A percentile compares a stretch with the other conserved stretches of the same genome.
Conservation (phyloP, 2,888 invertebrate species). For the Athalia circularis region DNA sequence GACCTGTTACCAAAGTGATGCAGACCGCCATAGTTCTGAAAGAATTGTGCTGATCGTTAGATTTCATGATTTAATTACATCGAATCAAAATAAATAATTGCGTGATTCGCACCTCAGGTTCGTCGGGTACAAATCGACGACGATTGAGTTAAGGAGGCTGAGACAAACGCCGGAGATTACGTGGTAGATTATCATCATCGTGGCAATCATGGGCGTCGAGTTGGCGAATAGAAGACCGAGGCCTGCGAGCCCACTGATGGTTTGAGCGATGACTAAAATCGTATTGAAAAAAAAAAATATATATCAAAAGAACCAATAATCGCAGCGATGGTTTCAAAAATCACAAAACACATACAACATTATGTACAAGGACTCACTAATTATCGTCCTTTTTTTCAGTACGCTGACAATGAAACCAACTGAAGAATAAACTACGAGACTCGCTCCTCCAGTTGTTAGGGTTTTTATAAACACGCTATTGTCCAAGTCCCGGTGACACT, state of each 20-base stretch:
- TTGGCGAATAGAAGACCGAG: slow-evolving; percentile 44
- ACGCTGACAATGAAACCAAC: slow-evolving; percentile 47
- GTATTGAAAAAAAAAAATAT: not conserved
- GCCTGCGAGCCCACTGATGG: slow-evolving; percentile 46
- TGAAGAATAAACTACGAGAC: slow-evolving; percentile 46
- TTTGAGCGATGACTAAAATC: slow-evolving; percentile 46
- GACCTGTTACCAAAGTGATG: slow-evolving; percentile 29
- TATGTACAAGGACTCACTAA: not conserved
- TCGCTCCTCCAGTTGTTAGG: slow-evolving; percentile 48
- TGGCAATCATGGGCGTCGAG: slow-evolving; percentile 42
- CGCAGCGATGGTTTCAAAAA: not conserved
- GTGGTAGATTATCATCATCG: slow-evolving; percentile 48
- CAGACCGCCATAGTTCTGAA: slow-evolving; percentile 43
- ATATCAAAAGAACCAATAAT: not conserved
- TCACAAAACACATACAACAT: too few species aligned
- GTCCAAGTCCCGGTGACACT: slow-evolving; percentile 41
- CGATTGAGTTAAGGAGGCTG: slow-evolving; percentile 49
- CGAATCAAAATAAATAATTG: not conserved
- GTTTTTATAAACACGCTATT: slow-evolving; percentile 49
- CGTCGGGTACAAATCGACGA: slow-evolving; percentile 53
- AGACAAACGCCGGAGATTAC: slow-evolving; percentile 47
- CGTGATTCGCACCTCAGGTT: slow-evolving; percentile 48
- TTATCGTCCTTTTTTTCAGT: slow-evolving; percentile 47
- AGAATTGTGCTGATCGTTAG: too few species aligned
- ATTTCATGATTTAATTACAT: not conserved